Base-by-base conservation (phyloP, 37 sponge, comb jelly and placozoan species). In the Hormiphora californensis region DNA sequence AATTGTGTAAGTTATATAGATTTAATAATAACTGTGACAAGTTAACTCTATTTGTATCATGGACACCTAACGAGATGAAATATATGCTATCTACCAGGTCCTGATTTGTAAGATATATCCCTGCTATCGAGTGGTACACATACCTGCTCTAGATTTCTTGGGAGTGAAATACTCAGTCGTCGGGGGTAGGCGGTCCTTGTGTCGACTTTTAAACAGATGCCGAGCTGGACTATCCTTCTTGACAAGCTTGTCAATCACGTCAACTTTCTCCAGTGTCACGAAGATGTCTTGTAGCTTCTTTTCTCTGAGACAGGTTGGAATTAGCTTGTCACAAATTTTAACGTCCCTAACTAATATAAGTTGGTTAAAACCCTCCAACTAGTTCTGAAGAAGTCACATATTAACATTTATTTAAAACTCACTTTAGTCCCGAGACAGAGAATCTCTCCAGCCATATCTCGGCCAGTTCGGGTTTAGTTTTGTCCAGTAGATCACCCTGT, bases 221-320 rank as follows among this genome's bases (percentile, higher is more conserved):
- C 43, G 40, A 19, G 81, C 81, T 43, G 81, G 44, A 15, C 94
- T 91, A 54, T 93, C 90, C 36, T 90, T 31, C 12, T 86, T 67
- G 57, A 93, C 91, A 3, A 95, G 51, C 39, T 93, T 86, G 87
- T 95, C 96, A 39, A 93, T 90, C 51, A 95, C 89, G 32, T 92
- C 57, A 9, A 95, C 90, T 53, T 91, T 91, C 53, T 90, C 89
- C 23, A 95, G 89, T 5, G 89, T 49, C 23, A 95, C 40, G 54
- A 92, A 88, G 0, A 95, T 37, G 39, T 90, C 57, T 40, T 49
- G 53, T 49, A 49, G 53, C 15, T 9, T 49, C 53, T 49, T 49
- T 49, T 49, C 15, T 17, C 53, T 9, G 53, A 9, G 15, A 49
- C 53, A 49, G 15, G 15, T 49, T 49, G 12, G 9, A 15, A 49